Conservation (phyloP, 2,797 vertebrate genomes). For the Tokudaia muenninki region DNA sequence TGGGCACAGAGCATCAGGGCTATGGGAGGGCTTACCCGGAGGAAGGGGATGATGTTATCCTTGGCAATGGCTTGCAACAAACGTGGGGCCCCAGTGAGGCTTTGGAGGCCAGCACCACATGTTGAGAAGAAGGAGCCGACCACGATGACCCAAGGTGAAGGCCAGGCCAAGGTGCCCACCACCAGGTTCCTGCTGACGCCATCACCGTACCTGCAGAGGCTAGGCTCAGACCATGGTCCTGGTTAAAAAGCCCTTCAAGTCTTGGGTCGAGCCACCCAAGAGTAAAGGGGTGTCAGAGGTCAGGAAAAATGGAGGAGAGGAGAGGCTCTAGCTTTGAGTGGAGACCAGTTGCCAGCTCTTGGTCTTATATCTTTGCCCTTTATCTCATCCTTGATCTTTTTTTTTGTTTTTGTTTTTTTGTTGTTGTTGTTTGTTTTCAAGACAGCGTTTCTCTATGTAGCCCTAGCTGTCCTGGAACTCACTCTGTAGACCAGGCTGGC, state of each 20-base stretch:
- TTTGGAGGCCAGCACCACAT: conserved; percentile 96
- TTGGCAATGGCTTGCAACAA: conserved; percentile 98
- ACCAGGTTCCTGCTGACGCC: conserved; percentile 95
- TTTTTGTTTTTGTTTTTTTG: no score
- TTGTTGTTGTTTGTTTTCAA: no score
- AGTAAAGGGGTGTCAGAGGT: background rate
- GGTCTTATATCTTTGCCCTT: background rate
- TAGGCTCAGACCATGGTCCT: conserved; percentile 19
- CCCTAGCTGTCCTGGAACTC: no score
- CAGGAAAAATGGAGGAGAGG: background rate
- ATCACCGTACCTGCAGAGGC: conserved; percentile 93
- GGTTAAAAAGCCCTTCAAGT: background rate
- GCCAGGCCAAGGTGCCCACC: conserved; percentile 98
- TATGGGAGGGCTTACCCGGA: conserved; percentile 90
- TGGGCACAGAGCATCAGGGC: background rate
- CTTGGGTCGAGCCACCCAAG: background rate
- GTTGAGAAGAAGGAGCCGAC: conserved; percentile 99
- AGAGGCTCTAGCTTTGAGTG: background rate
- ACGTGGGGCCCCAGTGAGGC: conserved; percentile 96
- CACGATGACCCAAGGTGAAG: conserved; percentile 98
- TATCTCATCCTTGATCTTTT: background rate
- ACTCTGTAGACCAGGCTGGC: no score
- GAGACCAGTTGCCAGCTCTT: background rate
- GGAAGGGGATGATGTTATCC: conserved; percentile 99
- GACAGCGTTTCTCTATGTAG: no score